Evolutionary conservation across 2,888 invertebrate species (phyloP), one percentile per base, ranked within the genome.

Genomic region (Machimus rusticus): DNA sequence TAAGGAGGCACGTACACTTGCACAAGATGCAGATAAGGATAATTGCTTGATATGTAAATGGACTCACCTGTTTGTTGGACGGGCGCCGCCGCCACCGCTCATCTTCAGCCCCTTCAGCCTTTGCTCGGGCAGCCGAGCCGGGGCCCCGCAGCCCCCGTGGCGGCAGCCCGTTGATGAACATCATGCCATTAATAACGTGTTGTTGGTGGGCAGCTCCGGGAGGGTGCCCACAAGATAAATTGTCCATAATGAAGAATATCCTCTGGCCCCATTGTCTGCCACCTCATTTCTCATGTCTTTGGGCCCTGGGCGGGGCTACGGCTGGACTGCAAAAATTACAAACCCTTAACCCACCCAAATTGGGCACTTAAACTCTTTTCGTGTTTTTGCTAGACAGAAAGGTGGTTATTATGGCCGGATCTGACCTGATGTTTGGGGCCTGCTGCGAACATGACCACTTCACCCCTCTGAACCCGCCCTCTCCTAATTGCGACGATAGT

Each of bases 171-270:
- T 88, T 87, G 87, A 87, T 87, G 87, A 88, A 85, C 78, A 85
- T 84, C 78, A 74, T 66, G 87, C 85, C 79, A 87, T 85, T 87
- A 88, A 87, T 87, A 81, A 85, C 88, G 74, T 85, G 85, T 88
- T 87, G 88, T 88, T 87, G 79, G 86, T 85, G 85, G 88, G 79
- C 81, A 87, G 87, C 79, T 57, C 74, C 46, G 57, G 85, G 86
- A 76, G 79, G 85, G 81, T 85, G 86, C 46, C 79, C 55, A 84
- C 46, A 88, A 87, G 88, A 88, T 87, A 87, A 88, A 88, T 88
- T 78, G 43, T 84, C 87, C 85, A 51, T 87, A 88, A 88, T 85
- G 85, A 86, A 87, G 86, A 85, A 87, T 85, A 88, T 87, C 87
- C 76, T 85, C 74, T 85, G 85, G 82, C 55, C 55, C 78, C 74